Evolutionary conservation across 1,140 invertebrate species (phyloP), one percentile per base, ranked within the genome.

Genomic region (Diorhabda elongata): DNA sequence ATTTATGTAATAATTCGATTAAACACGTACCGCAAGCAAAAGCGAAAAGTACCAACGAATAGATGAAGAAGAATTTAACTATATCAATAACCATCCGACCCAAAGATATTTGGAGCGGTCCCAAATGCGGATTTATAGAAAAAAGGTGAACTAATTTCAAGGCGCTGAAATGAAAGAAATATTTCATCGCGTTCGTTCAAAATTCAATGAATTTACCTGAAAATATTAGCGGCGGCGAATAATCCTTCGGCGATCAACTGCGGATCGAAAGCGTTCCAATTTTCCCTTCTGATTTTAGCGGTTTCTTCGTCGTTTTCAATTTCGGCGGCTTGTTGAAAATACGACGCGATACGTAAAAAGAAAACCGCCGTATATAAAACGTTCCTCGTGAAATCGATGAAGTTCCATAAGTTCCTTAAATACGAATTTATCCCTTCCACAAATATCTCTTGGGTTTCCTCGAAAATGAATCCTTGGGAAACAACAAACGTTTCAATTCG

Each of bases 141-240:
- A 96, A 96, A 60, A 96, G 84, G 80, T 96, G 93, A 67, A 97
- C 91, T 69, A 96, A 81, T 82, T 96, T 96, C 41, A 96, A 81
- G 2, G 92, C 92, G 76, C 90, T 92, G 73, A 68, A 76, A 77
- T 52, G n/a, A 52, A 52, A 52, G 47, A 52, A n/a, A 52, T 8
- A 8, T 26, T 26, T 26, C 26, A 26, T 26, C 26, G 26, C 47
- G n/a, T 8, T 52, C 2, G n/a, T 8, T n/a, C 2, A 52, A 52
- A 8, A 6, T n/a, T n/a, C 6, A 8, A 52, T 5, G 47, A 3
- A 52, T 66, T 67, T 72, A 90, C 86, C 89, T 93, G 78, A 94
- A 93, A 68, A 98, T 91, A 83, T 98, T 98, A 56, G 96, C 95
- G 9, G 93, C 95, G 7, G 96, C 94, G 81, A 98, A 98, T 9